A percentile compares a stretch with the other conserved stretches of the same genome.
Evolutionary conservation across 1,140 invertebrate species (phyloP).

Genomic region (Octopus sinensis): DNA sequence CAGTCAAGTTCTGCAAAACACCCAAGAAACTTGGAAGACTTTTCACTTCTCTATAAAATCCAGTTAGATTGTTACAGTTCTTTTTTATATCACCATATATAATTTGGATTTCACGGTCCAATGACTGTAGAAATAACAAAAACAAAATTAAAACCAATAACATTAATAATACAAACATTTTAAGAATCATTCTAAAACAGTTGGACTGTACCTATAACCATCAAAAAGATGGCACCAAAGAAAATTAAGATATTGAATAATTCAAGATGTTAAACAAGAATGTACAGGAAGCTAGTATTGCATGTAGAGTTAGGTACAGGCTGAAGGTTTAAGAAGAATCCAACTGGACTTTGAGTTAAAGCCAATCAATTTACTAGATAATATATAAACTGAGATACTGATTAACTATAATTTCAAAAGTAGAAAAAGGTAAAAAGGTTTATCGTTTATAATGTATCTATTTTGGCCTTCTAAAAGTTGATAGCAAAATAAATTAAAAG

Average conservation of each 20-base stretch:
- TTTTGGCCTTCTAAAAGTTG: no score
- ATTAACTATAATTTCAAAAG: no score
- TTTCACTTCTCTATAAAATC: slow-evolving; percentile 61
- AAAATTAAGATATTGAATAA: neutral
- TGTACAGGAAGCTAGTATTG: no score
- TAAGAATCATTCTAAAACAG: neutral
- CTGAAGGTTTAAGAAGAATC: no score
- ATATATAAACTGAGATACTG: no score
- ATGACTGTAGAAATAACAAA: slow-evolving; percentile 43
- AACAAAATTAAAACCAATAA: neutral
- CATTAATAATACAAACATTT: neutral
- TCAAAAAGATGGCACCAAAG: neutral
- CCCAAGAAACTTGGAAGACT: slow-evolving; percentile 64
- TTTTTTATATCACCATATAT: slow-evolving; percentile 62
- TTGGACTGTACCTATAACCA: neutral
- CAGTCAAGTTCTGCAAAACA: slow-evolving; percentile 63
- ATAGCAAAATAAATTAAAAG: no score
- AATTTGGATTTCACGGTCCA: slow-evolving; percentile 62
- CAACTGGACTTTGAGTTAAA: no score
- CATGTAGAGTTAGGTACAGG: no score
- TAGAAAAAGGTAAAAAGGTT: no score
- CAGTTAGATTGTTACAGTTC: slow-evolving; percentile 61
- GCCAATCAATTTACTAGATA: no score
- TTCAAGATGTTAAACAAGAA: no score
- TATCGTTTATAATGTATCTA: no score